These are phyloP conservation scores for Sinodicranocentrus sp. DNA, from an alignment of 2,888 invertebrate species.

Conservation along the genomic window DNA sequence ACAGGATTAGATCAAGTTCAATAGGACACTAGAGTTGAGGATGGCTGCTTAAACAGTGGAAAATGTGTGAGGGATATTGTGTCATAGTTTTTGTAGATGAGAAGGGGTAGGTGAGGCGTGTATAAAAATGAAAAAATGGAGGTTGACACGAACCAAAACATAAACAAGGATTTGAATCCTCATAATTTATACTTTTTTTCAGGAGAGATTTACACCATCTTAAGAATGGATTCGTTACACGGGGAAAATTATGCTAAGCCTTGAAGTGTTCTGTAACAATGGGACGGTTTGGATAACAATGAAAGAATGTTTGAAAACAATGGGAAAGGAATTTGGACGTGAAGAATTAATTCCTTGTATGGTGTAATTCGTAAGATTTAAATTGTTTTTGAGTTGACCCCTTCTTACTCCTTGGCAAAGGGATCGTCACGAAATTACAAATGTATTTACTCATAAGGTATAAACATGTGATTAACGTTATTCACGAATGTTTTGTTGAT, in stretches of 20 bases:
- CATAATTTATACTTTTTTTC: slow-evolving; percentile 52
- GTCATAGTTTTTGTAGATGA: slow-evolving; percentile 10
- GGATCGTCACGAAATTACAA: neutral
- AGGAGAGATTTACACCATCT: slow-evolving; percentile 9
- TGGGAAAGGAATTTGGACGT: slow-evolving; percentile 32
- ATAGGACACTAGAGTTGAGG: no score
- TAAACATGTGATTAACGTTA: no score
- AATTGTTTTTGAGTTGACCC: slow-evolving; percentile 6
- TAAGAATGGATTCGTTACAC: slow-evolving; percentile 33
- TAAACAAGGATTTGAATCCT: slow-evolving; percentile 71
- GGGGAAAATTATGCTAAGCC: neutral
- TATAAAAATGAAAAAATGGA: slow-evolving; percentile 54
- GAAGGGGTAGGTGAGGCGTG: slow-evolving; percentile 48
- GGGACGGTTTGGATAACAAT: neutral
- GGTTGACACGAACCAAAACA: slow-evolving; percentile 67
- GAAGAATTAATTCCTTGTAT: slow-evolving; percentile 26
- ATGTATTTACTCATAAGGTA: no score
- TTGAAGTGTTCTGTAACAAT: neutral
- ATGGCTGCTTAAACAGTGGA: neutral
- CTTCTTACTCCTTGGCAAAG: no score
- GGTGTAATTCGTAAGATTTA: slow-evolving; percentile 3
- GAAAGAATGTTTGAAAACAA: slow-evolving; percentile 52
- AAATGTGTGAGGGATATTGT: neutral
- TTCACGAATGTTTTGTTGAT: no score
- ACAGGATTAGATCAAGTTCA: slow-evolving; percentile 48